Percentiles rank a stretch among this genome's conserved stretches.
Evolutionary conservation across 2,797 vertebrate species (phyloP).

Genomic region (Sphenodon punctatus): DNA sequence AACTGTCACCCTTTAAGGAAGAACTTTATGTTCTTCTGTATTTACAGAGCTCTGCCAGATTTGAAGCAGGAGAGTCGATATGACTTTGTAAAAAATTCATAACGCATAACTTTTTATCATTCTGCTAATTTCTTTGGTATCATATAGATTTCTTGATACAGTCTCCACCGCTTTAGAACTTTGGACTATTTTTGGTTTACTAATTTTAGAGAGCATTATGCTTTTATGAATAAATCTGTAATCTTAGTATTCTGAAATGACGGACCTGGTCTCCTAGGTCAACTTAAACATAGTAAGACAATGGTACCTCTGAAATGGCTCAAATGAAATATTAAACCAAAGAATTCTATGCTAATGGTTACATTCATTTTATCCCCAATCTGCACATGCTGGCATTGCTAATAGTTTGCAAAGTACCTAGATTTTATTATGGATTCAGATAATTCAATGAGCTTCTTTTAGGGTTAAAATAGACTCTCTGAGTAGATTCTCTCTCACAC

Average conservation of each 20-base stretch:
- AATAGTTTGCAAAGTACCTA: conserved; percentile 22
- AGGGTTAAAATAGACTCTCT: too few relatives aligned
- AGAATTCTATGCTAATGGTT: conserved; percentile 1
- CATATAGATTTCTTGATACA: conserved; percentile 39
- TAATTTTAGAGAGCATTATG: conserved; percentile 63
- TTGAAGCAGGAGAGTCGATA: conserved; percentile 46
- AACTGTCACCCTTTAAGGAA: conserved; percentile 53
- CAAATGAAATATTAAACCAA: conserved; percentile 47
- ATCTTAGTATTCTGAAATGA: conserved; percentile 42
- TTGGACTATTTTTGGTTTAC: conserved; percentile 53
- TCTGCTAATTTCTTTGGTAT: conserved; percentile 60
- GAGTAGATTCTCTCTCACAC: too few relatives aligned
- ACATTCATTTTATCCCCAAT: conserved; percentile 7
- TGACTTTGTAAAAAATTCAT: conserved; percentile 64
- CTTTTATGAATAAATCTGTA: conserved; percentile 67
- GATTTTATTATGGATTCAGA: too few relatives aligned
- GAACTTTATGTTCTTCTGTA: conserved; percentile 36
- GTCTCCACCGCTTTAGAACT: conserved; percentile 28
- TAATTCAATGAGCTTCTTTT: too few relatives aligned
- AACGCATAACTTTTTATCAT: conserved; percentile 58
- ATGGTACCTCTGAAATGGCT: conserved; percentile 40
- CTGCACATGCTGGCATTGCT: not conserved
- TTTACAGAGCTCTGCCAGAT: conserved; percentile 40
- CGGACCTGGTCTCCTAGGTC: conserved; percentile 29
- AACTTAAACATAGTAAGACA: conserved; percentile 43